Percentiles rank a stretch among this genome's conserved stretches.
These are phyloP conservation scores for Polypterus senegalus DNA, from an alignment of 2,113 vertebrate species.

Conservation along the genomic window DNA sequence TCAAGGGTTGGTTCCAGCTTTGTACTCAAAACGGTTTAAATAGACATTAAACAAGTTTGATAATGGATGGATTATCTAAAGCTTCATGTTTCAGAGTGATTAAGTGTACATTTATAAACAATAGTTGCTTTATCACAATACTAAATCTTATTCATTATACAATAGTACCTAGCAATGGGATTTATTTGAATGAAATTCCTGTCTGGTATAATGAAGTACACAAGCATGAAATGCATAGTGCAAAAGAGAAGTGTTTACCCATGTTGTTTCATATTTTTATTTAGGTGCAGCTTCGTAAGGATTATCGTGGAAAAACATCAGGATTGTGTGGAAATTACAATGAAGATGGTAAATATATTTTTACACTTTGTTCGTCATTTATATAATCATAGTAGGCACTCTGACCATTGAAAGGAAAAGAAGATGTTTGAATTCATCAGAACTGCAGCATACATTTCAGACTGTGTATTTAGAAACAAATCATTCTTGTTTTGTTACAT, in stretches of 20 bases:
- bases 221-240: constrained; percentile 4
- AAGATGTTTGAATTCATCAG: constrained; percentile 20
- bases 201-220: no score
- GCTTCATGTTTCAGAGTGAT: no score
- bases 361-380: background rate
- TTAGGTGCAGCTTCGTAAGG: constrained; percentile 36
- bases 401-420: constrained; percentile 13
- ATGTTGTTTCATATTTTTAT: background rate
- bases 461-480: constrained; percentile 20
- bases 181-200: no score
- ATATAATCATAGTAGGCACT: background rate
- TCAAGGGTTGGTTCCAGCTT: no score
- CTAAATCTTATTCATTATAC: no score
- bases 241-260: background rate
- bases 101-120: no score
- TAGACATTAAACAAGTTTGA: no score
- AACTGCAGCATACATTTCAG: constrained; percentile 23
- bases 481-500: background rate
- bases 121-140: no score
- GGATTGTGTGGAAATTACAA: constrained; percentile 40
- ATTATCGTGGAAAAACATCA: constrained; percentile 23
- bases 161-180: no score
- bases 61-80: no score
- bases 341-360: constrained; percentile 13
- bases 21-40: no score